Conservation (phyloP, 2,888 invertebrate species). For the Cosmorhoe ocellata region DNA sequence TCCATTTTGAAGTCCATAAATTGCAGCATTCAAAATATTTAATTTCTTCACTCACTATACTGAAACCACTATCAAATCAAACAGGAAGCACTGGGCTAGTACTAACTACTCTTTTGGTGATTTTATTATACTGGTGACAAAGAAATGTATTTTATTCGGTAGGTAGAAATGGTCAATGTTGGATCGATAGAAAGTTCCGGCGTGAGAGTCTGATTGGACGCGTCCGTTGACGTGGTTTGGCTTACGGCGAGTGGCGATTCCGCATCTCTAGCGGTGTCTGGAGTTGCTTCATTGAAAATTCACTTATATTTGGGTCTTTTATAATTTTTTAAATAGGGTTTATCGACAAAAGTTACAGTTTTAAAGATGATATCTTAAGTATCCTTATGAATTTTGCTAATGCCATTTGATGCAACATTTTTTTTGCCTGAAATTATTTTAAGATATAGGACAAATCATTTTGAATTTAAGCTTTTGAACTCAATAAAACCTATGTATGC, state of each 20-base stretch:
- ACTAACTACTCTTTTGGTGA: not conserved
- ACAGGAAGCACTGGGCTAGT: slow-evolving; percentile 7
- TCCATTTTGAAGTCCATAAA: slow-evolving; percentile 55
- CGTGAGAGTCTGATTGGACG: slow-evolving; percentile 62
- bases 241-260: slow-evolving; percentile 60
- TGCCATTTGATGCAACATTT: too few species aligned
- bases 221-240: slow-evolving; percentile 66
- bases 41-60: slow-evolving; percentile 32
- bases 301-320: not conserved
- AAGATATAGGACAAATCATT: too few species aligned
- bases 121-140: not conserved
- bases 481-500: too few species aligned
- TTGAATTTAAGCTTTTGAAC: too few species aligned
- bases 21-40: slow-evolving; percentile 35
- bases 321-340: too few species aligned
- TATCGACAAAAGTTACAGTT: too few species aligned
- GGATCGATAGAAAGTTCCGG: slow-evolving; percentile 67
- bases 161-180: slow-evolving; percentile 40
- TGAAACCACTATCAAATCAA: slow-evolving; percentile 18
- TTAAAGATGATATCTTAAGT: too few species aligned
- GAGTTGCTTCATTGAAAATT: slow-evolving; percentile 30
- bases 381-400: too few species aligned
- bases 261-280: slow-evolving; percentile 31
- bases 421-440: too few species aligned
- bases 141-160: slow-evolving; percentile 21